Conservation (phyloP, 2,888 invertebrate species). For the Nineta flava region DNA sequence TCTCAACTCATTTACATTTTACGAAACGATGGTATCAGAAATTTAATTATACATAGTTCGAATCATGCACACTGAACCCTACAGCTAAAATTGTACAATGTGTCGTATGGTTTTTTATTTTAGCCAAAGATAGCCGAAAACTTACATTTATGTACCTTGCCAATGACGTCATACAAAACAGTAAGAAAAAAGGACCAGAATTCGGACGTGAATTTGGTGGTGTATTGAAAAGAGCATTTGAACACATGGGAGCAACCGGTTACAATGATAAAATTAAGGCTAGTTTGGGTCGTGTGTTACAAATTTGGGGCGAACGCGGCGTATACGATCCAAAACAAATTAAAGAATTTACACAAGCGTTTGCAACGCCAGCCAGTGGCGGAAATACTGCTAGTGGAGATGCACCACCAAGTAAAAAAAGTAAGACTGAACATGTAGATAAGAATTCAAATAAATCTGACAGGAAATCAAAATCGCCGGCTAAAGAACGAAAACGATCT, state of each 20-base stretch:
- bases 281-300: constrained; percentile 64
- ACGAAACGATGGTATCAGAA: neutral
- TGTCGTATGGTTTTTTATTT: constrained; percentile 18
- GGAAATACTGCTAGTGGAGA: constrained; percentile 22
- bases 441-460: constrained; percentile 18
- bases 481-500: constrained; percentile 31
- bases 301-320: constrained; percentile 85
- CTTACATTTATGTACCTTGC: constrained; percentile 94
- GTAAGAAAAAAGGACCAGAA: constrained; percentile 94
- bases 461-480: constrained; percentile 17
- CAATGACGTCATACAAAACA: constrained; percentile 98
- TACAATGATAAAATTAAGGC: constrained; percentile 69
- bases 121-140: constrained; percentile 72
- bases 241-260: constrained; percentile 58
- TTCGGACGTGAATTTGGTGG: constrained; percentile 77
- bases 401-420: constrained; percentile 33
- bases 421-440: constrained; percentile 22
- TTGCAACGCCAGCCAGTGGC: constrained; percentile 25
- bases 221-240: constrained; percentile 67
- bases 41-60: too few species aligned
- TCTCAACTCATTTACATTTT: neutral
- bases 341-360: constrained; percentile 54
- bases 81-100: neutral
- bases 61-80: too few species aligned
- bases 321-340: constrained; percentile 74